Base-by-base conservation (phyloP, 2,888 invertebrate species). In the Oxytorus armatus region DNA sequence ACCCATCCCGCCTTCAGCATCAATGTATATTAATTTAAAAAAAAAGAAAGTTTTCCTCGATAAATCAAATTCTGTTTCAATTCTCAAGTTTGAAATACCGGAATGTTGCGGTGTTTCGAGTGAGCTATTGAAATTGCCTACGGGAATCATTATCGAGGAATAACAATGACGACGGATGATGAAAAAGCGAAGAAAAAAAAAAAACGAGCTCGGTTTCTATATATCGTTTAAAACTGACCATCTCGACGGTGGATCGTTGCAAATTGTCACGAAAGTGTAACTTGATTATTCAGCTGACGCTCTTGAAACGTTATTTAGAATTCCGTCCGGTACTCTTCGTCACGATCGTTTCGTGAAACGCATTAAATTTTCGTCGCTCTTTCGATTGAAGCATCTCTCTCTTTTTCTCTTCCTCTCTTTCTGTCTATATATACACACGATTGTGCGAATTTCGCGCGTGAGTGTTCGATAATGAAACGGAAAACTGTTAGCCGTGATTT, bases 291-390 rank as follows among this genome's bases (percentile, higher is more conserved):
- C 76, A 61, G 61, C 1, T 14, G 33, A 47, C 69, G 69, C 18
- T 47, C 55, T 36, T 36, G 47, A 16, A 14, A 16, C 21, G 68
- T 53, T 63, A 69, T 79, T 79, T 63, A 55, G 16, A 69, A 79
- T 79, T 79, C 68, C 63, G 68, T 79, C 69, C 42, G 53, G 74
- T 69, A 63, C 39, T 29, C 39, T 18, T 21, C 10, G 53, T 16
- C 29, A 55, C 44, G 61, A 74, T 33, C 55, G 68, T 63, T 79
- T 57, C 78, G 78, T 79, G 78, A 79, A 74, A 63, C 25, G 78
- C 68, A 79, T 79, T 55, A 14, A 68, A 29, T 44, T n/a, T 63
- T 78, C 73, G 68, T 61, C 42, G 68, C 44, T 78, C 8, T 16
- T 33, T 5, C 65, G 18, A 36, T 8, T 33, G 3, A 39, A 4